A percentile compares a stretch with the other conserved stretches of the same genome.
These are phyloP conservation scores for Orestias chungarensis DNA, from an alignment of 2,797 vertebrate genomes.

Conservation along the genomic window DNA sequence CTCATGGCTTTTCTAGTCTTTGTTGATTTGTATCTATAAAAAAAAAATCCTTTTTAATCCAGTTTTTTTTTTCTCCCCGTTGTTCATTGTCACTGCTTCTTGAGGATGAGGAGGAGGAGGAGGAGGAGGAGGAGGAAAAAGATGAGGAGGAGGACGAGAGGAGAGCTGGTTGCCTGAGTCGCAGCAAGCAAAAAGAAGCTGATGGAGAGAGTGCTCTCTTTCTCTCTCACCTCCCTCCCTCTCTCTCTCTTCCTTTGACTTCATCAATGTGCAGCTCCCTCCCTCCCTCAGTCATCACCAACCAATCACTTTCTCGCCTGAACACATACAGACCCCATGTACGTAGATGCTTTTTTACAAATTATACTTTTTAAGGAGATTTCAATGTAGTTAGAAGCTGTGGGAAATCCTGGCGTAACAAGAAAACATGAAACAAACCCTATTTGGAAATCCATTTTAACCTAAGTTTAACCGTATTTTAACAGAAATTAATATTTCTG, in stretches of 20 bases:
- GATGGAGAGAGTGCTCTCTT: constrained; percentile 65
- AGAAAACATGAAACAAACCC: not conserved
- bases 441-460: not conserved
- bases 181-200: constrained; percentile 61
- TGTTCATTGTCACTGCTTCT: constrained; percentile 44
- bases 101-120: constrained; percentile 43
- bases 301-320: constrained; percentile 74
- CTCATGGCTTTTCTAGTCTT: constrained; percentile 27
- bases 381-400: constrained; percentile 66
- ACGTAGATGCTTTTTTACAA: constrained; percentile 29
- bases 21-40: constrained; percentile 1
- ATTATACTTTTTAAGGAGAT: constrained; percentile 57
- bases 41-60: constrained; percentile 1
- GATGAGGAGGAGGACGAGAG: constrained; percentile 47
- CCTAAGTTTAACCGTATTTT: not conserved
- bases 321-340: constrained; percentile 36
- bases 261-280: constrained; percentile 66
- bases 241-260: constrained; percentile 46
- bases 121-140: constrained; percentile 51
- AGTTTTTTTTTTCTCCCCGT: constrained; percentile 18
- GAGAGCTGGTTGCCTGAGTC: constrained; percentile 63
- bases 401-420: constrained; percentile 30
- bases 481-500: not conserved
- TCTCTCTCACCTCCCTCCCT: constrained; percentile 57
- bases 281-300: constrained; percentile 68